Conservation (phyloP, 2,113 vertebrate species). For the Vombatus ursinus region DNA sequence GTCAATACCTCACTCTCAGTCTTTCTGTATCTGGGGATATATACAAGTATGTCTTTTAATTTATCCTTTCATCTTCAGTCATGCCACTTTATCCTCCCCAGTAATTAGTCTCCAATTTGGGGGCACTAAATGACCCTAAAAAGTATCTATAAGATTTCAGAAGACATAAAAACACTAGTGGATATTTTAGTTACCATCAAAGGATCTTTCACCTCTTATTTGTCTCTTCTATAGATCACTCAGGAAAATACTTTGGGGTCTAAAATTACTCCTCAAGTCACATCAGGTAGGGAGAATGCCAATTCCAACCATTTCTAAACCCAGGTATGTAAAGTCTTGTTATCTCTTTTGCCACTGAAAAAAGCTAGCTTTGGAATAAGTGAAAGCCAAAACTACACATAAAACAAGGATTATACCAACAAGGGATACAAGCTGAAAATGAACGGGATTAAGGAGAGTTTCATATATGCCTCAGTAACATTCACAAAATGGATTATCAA, state of each 20-base stretch:
- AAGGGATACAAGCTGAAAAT: not conserved
- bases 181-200: too few relatives aligned
- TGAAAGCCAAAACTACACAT: not conserved
- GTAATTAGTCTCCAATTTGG: too few relatives aligned
- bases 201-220: too few relatives aligned
- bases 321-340: not conserved
- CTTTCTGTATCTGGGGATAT: too few relatives aligned
- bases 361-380: not conserved
- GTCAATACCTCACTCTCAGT: too few relatives aligned
- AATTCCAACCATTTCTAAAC: not conserved
- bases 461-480: not conserved
- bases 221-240: too few relatives aligned
- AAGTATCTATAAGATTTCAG: too few relatives aligned
- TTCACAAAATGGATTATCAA: not conserved
- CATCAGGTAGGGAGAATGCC: not conserved
- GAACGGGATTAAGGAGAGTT: not conserved
- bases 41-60: too few relatives aligned
- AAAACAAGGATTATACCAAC: not conserved
- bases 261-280: not conserved
- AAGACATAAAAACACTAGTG: too few relatives aligned
- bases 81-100: too few relatives aligned
- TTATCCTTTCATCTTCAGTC: too few relatives aligned
- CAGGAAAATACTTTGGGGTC: not conserved
- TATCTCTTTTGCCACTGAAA: not conserved
- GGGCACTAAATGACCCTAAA: too few relatives aligned